These are phyloP conservation scores for Auanema sp. DNA, from an alignment of 2,888 invertebrate genomes.

Conservation along the genomic window DNA sequence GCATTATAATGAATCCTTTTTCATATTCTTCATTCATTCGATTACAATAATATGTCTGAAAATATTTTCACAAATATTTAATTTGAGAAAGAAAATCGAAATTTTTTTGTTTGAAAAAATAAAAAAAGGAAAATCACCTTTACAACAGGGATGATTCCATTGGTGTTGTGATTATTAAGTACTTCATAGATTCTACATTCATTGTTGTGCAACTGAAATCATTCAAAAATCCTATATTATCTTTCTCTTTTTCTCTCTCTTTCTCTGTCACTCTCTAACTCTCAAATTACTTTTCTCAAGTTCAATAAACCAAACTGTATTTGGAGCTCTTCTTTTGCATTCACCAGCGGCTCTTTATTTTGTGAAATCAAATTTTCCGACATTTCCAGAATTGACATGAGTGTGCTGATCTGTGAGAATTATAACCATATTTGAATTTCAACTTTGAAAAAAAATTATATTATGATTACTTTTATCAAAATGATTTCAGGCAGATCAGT, in stretches of 20 bases:
- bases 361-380: not conserved
- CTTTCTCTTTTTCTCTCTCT: no score
- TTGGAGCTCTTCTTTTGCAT: not conserved
- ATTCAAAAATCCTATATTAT: no score
- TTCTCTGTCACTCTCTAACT: no score
- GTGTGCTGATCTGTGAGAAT: constrained; percentile 5
- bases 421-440: not conserved
- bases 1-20: constrained; percentile 36
- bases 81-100: not conserved
- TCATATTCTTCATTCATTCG: constrained; percentile 22
- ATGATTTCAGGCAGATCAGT: constrained; percentile 10
- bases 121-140: constrained; percentile 10
- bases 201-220: constrained; percentile 19
- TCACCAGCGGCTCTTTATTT: not conserved
- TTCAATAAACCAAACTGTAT: not conserved
- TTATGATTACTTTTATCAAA: constrained; percentile 12
- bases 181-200: constrained; percentile 18
- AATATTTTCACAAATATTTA: no score
- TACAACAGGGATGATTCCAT: not conserved
- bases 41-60: constrained; percentile 10
- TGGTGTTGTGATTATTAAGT: constrained; percentile 9
- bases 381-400: constrained; percentile 9
- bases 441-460: not conserved
- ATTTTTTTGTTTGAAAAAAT: not conserved
- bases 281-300: not conserved